A percentile compares a stretch with the other conserved stretches of the same genome.
phyloP scores from a whole-genome alignment of 2,888 invertebrate species.

The Apotomis capreana region DNA sequence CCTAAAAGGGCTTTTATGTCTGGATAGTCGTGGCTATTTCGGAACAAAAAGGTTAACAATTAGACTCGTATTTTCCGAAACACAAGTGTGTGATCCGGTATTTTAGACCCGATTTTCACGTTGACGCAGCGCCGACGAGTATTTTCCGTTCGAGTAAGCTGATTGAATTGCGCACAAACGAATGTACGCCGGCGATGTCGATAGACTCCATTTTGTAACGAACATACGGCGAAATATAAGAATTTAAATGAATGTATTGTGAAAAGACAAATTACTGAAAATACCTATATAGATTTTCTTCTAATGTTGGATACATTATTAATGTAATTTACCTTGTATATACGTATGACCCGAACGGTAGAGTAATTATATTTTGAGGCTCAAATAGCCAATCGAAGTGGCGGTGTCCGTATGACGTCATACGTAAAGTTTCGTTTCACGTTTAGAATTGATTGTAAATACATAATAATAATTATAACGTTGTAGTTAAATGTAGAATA shows the following conservation, averaged over 20 bases:
- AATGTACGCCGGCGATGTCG: constrained; percentile 61
- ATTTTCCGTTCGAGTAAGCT: constrained; percentile 33
- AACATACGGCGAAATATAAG: constrained; percentile 49
- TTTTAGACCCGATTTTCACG: neutral
- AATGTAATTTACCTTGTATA: constrained; percentile 79
- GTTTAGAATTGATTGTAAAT: constrained; percentile 78
- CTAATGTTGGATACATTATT: constrained; percentile 72
- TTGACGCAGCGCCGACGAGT: neutral
- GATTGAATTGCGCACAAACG: constrained; percentile 71
- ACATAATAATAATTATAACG: constrained; percentile 65
- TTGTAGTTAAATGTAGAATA: constrained; percentile 70
- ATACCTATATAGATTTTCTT: constrained; percentile 69
- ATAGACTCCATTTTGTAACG: constrained; percentile 73
- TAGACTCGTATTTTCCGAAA: too few relatives aligned
- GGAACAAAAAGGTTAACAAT: too few relatives aligned
- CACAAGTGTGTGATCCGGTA: too few relatives aligned
- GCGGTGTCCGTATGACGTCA: constrained; percentile 68
- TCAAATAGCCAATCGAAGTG: constrained; percentile 60
- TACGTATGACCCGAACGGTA: constrained; percentile 78
- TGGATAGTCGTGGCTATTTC: too few relatives aligned
- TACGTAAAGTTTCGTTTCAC: constrained; percentile 71
- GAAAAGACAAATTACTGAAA: constrained; percentile 64
- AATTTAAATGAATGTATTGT: constrained; percentile 61
- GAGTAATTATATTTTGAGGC: constrained; percentile 73
- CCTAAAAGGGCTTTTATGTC: neutral